Evolutionary conservation across 2,888 invertebrate species (phyloP).

Genomic region (Plagiodera versicolora): DNA sequence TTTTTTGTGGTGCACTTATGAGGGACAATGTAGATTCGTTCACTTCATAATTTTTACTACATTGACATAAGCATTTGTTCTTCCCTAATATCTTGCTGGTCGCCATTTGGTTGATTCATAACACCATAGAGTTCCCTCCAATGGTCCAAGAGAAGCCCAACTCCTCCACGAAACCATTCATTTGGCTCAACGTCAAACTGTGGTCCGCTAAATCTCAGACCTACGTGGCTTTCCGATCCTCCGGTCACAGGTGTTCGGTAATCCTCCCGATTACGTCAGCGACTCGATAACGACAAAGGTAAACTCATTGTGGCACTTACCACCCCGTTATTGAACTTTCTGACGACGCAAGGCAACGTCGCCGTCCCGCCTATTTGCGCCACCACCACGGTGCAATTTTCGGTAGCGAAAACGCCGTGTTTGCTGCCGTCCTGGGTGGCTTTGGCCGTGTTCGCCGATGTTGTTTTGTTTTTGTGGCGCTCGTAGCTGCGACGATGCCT

Average conservation of each 20-base stretch:
- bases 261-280: background rate
- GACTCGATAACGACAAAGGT: background rate
- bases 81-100: no score
- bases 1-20: no score
- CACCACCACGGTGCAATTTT: slow-evolving; percentile 57
- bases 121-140: background rate
- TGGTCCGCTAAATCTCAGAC: background rate
- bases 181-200: background rate
- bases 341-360: slow-evolving; percentile 57
- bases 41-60: no score
- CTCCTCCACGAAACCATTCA: background rate
- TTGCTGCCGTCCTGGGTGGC: slow-evolving; percentile 14
- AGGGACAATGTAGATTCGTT: no score
- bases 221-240: background rate
- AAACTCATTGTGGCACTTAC: slow-evolving; percentile 48
- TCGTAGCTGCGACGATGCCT: slow-evolving; percentile 29
- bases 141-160: background rate
- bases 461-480: slow-evolving; percentile 27
- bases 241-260: background rate
- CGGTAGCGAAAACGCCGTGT: slow-evolving; percentile 53
- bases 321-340: slow-evolving; percentile 58
- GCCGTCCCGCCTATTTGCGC: slow-evolving; percentile 60
- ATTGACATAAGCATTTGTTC: no score
- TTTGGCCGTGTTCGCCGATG: slow-evolving; percentile 20
- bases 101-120: background rate